Evolutionary conservation across 2,113 vertebrate species (phyloP).

Genomic region (Rhinoptilus africanus): DNA sequence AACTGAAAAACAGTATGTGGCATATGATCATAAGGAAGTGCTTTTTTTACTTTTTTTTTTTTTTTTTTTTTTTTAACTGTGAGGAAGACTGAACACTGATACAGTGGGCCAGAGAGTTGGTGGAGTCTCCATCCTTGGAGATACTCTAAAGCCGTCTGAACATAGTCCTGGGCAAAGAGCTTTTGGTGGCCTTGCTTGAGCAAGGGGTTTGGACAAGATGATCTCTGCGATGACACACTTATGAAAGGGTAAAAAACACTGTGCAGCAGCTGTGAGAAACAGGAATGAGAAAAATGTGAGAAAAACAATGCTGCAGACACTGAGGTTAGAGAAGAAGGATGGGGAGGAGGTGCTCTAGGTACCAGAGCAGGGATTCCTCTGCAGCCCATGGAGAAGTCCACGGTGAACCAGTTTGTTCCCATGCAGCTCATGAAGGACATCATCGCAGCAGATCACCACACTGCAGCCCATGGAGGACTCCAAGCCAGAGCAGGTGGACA

Average conservation of each 20-base stretch:
- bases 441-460: no score
- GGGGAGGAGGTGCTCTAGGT: neutral
- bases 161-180: rapidly evolving
- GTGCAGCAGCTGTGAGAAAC: neutral
- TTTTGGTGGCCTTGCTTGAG: neutral
- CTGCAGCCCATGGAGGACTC: neutral
- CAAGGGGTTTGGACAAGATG: neutral
- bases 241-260: neutral
- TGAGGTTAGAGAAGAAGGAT: neutral
- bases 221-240: neutral
- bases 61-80: no score
- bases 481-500: neutral
- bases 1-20: neutral
- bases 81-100: neutral
- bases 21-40: neutral
- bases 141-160: neutral
- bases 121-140: neutral
- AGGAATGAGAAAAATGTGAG: neutral
- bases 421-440: neutral
- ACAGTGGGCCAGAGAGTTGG: neutral
- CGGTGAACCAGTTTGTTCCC: neutral
- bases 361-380: neutral
- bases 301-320: neutral
- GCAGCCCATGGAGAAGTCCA: neutral
- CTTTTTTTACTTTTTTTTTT: no score